Evolutionary conservation across 2,888 invertebrate genomes (phyloP), one percentile per base, ranked within the genome.

Genomic region (Pediacus dermestoides): DNA sequence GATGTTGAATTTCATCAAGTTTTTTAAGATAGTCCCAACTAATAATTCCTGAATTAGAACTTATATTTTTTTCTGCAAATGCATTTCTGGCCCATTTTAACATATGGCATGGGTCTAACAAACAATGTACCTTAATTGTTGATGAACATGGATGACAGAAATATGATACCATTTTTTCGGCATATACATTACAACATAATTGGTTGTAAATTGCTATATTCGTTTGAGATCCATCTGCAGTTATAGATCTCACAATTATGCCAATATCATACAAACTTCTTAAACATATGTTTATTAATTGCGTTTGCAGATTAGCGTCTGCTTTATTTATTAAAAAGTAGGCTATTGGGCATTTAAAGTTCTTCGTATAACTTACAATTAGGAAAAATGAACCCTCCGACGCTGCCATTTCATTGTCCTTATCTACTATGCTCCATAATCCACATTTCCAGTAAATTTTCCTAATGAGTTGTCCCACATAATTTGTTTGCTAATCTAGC

Each of bases 301-400:
- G 43, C 4, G 44, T 16, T 43, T 37, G 45, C 12, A 49, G 6
- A 27, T 41, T 13, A 12, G 44, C 42, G 43, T 44, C 35, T 15
- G 23, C 25, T 30, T 51, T 48, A 28, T 51, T 48, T 26, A 21
- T 51, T 9, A 50, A 40, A 38, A 51, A 51, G 28, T 50, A 51
- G n/a, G 40, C 51, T 3, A 51, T 41, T 11, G 48, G 50, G 14
- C 47, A 52, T 41, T 47, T 51, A 21, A 45, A 45, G 4, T 44
- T 40, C 8, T 35, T 33, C 18, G 28, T 34, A 22, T 46, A 42
- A 23, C 25, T 34, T 7, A 49, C 44, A n/a, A 47, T 44, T 34
- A 39, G 41, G 7, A 48, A 41, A 12, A 47, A 18, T 21, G 44
- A 18, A 4, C 44, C 46, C 27, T 48, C 37, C 4, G 44, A 26